Percentiles rank a stretch among this genome's conserved stretches.
Evolutionary conservation across 2,113 vertebrate species (phyloP).

Genomic region (Pan paniscus): DNA sequence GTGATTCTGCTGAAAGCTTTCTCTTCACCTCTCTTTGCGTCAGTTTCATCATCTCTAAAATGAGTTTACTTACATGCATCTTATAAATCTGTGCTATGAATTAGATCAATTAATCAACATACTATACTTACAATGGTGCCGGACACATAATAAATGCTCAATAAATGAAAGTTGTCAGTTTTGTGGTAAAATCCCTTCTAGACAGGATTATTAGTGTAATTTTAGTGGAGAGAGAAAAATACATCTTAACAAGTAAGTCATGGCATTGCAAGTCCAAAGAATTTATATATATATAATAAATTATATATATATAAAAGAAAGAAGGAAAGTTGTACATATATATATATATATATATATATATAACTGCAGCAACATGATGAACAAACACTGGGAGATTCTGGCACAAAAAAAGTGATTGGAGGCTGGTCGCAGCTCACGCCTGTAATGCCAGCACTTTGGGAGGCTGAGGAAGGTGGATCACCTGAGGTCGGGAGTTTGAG

Average conservation of each 20-base stretch:
- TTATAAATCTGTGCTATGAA: not conserved
- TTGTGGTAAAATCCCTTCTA: not conserved
- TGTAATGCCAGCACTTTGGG: too few relatives aligned
- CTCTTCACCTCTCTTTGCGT: not conserved
- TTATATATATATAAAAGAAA: too few relatives aligned
- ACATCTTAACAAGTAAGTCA: not conserved
- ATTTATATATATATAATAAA: not conserved
- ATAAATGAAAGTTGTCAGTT: not conserved
- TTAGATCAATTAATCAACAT: not conserved
- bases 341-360: not conserved
- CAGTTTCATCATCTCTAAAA: not conserved
- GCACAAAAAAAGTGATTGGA: not conserved
- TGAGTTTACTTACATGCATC: not conserved
- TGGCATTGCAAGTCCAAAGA: not conserved
- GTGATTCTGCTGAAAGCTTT: not conserved
- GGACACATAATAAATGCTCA: not conserved
- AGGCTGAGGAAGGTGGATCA: too few relatives aligned
- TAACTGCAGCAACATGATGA: not conserved
- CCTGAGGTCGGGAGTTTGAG: too few relatives aligned
- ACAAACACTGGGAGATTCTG: not conserved
- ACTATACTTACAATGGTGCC: not conserved
- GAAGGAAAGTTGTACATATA: too few relatives aligned
- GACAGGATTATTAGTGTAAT: not conserved
- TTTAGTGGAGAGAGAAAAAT: not conserved
- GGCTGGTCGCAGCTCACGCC: accelerated